phyloP scores from a whole-genome alignment of 2,797 vertebrate species.

The Triplophysa yarkandensis region DNA sequence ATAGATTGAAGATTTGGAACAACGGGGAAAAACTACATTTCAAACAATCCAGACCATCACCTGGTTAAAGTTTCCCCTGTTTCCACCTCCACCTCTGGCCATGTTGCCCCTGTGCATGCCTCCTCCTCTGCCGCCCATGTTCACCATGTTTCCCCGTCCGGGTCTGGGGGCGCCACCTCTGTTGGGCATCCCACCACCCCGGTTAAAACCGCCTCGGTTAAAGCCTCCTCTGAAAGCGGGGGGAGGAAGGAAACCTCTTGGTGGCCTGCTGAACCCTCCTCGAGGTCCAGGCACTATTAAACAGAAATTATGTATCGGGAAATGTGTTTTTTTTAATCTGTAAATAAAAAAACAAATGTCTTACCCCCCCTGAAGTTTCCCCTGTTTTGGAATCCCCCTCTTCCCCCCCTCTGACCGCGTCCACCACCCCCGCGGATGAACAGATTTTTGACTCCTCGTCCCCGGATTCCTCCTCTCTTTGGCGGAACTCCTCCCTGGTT shows the following conservation, averaged over 20 bases:
- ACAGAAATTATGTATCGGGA: too few relatives aligned
- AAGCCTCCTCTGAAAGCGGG: conserved; percentile 87
- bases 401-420: conserved; percentile 68
- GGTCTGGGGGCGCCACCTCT: conserved; percentile 70
- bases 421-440: conserved; percentile 75
- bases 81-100: conserved; percentile 70
- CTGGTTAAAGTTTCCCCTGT: conserved; percentile 88
- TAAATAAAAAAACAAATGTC: neutral
- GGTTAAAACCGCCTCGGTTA: conserved; percentile 88
- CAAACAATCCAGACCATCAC: conserved; percentile 63
- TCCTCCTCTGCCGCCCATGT: conserved; percentile 69
- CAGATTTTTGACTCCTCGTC: conserved; percentile 88
- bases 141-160: conserved; percentile 70
- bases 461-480: conserved; percentile 87
- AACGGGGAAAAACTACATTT: neutral
- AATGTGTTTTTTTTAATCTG: too few relatives aligned
- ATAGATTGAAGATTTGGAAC: neutral
- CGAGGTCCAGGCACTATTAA: conserved; percentile 85
- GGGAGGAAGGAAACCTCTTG: conserved; percentile 72
- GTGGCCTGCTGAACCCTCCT: conserved; percentile 84
- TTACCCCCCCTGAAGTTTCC: conserved; percentile 93
- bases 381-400: conserved; percentile 90
- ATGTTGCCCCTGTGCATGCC: conserved; percentile 72
- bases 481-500: conserved; percentile 84
- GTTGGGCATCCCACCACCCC: conserved; percentile 79